Base-by-base conservation (phyloP, 2,888 invertebrate genomes). In the Byasa hedistus region DNA sequence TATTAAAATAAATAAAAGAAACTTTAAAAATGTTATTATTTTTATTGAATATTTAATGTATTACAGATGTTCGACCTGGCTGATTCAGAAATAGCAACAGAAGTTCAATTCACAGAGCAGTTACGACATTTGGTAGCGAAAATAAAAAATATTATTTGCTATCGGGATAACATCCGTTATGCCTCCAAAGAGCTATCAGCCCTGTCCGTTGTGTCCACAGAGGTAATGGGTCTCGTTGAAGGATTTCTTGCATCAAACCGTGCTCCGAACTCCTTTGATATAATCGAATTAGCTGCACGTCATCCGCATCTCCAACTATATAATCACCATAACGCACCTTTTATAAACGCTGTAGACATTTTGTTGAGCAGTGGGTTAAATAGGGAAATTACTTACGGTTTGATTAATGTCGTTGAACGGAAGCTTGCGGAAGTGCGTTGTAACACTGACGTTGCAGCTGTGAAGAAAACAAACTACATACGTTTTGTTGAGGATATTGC, bases 71-170 rank as follows among this genome's bases (percentile, higher is more conserved):
- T 94, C 73, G 93, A 94, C 75, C 81, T 96, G 76, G 92, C 94
- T 64, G 93, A 94, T 70, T 93, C 93, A 10, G 91, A 92, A 76
- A 86, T 95, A 32, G 94, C 94, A 61, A 92, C 92, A 0, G 95
- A 96, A 83, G 93, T 96, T n/a, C 91, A 92, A 68, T 95, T 95
- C 79, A 94, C 94, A 24, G 94, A 95, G 80, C 94, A 94, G 70
- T 88, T 95, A 59, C 91, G 91, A 27, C 87, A 90, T 75, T 77
- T 92, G 60, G 87, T 92, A n/a, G 84, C 88, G 0, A 91, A 92
- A 76, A 90, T 92, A 60, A 92, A 92, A 75, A 91, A 91, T 67
- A 89, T 89, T 15, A 85, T 89, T 69, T 86, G 89, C 69, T 91
- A 90, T 71, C 80, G 86, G 76, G 89, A 86, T 65, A 87, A 87